Evolutionary conservation across 2,113 vertebrate genomes (phyloP).

Genomic region (Megaceryle torquata): DNA sequence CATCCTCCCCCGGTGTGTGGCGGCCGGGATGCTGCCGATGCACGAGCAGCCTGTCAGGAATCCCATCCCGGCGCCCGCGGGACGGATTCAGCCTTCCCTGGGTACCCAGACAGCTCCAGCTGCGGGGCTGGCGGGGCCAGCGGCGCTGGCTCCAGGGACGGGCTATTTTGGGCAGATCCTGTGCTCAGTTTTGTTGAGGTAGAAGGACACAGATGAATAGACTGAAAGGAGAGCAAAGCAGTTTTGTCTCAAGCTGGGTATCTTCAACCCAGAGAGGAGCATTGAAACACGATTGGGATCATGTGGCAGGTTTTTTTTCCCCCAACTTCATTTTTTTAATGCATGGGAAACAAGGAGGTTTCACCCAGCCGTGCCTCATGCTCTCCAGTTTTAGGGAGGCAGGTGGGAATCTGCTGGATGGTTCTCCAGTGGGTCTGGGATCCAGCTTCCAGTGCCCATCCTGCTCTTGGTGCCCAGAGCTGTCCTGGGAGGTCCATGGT

Average conservation of each 20-base stretch:
- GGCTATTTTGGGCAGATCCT: not conserved
- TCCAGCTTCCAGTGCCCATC: not conserved
- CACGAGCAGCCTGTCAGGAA: not conserved
- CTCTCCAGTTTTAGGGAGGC: not conserved
- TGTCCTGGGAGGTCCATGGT: accelerated
- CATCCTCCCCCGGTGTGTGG: not conserved
- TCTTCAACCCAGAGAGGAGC: not conserved
- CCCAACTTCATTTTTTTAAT: not conserved
- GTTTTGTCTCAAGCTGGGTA: not conserved
- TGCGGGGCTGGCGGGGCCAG: not conserved
- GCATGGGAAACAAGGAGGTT: not conserved
- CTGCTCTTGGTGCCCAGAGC: not conserved
- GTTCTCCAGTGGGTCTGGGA: not conserved
- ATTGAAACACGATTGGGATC: not conserved
- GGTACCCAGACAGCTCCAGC: constrained; percentile 30
- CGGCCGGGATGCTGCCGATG: not conserved
- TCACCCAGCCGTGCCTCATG: not conserved
- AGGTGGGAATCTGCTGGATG: not conserved
- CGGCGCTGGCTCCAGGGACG: not conserved
- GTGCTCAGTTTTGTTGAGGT: not conserved
- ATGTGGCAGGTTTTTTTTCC: not conserved
- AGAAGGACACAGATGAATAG: constrained; percentile 21
- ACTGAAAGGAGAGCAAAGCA: not conserved
- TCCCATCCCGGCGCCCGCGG: not conserved
- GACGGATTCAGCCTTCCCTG: not conserved